Base-by-base conservation (phyloP, 2,888 invertebrate genomes). In the Diarsia mendica region DNA sequence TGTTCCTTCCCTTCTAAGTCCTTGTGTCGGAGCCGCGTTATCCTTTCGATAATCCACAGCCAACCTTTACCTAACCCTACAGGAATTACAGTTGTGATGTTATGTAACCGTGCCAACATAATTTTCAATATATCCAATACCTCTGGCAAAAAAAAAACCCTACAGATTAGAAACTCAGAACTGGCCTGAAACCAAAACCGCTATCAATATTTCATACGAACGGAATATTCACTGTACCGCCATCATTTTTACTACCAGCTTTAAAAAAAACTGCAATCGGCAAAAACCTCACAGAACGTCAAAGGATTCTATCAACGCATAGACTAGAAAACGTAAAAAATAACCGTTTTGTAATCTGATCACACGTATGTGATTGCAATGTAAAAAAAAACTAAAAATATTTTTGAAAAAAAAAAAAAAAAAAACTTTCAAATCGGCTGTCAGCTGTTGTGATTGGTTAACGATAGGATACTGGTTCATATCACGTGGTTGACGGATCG, bases 401-500 rank as follows among this genome's bases (percentile, higher is more conserved):
- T 53, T 58, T 28, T 49, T 23, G 2, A 28, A 28, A 28, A 28
- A 28, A 58, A 10, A 68, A 28, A 28, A 28, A 28, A 28, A 58
- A 10, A 68, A 75, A 72, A 61, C 23, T n/a, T 76, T 75, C 68
- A 76, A 80, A 82, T 85, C 80, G 82, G 68, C 70, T 75, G 82
- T 67, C 76, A 86, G 73, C 82, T 88, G 87, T 10, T 46, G 39
- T 73, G 82, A 83, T 85, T 86, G 87, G 85, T 82, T 78, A 83
- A 80, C 88, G 82, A 85, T 86, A 86, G 63, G 75, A 68, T 71
- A 53, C 74, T 70, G 46, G 71, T 79, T 28, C 74, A 84, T 84
- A 82, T 82, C 71, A 66, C 79, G 72, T 72, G 73, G 75, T 80
- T 79, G 85, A 79, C 79, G 49, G 86, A 8, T 44, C 67, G 70